These are phyloP conservation scores for Lagenorhynchus albirostris DNA, from an alignment of 2,113 vertebrate genomes.

Conservation along the genomic window DNA sequence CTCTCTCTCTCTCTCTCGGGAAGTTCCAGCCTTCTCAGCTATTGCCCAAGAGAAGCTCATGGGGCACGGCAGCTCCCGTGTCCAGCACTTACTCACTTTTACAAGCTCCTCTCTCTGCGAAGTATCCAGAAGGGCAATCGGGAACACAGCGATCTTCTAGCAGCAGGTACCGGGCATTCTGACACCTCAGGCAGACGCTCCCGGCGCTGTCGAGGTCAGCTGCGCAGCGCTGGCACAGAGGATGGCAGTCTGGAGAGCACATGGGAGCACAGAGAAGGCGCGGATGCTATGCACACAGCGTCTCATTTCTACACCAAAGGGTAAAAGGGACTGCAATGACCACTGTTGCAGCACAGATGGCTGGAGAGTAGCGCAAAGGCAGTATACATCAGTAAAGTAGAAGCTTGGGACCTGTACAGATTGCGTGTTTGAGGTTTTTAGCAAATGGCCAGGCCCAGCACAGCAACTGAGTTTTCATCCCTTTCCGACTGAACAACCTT, in stretches of 20 bases:
- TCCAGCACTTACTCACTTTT: slow-evolving; percentile 84
- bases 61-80: background rate
- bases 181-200: slow-evolving; percentile 90
- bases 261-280: background rate
- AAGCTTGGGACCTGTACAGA: background rate
- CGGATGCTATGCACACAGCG: background rate
- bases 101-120: slow-evolving; percentile 82
- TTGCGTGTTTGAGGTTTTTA: background rate
- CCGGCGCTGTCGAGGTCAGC: slow-evolving; percentile 83
- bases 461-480: background rate
- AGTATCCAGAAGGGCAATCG: slow-evolving; percentile 84
- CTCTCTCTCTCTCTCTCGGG: rapidly evolving
- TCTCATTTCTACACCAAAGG: background rate
- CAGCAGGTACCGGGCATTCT: slow-evolving; percentile 79
- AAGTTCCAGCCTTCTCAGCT: background rate
- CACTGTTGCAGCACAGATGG: background rate
- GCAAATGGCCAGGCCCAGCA: slow-evolving; percentile 10
- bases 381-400: background rate
- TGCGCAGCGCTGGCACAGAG: slow-evolving; percentile 87
- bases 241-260: slow-evolving; percentile 86
- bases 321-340: background rate
- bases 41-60: background rate
- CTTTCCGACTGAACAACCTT: background rate
- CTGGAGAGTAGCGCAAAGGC: background rate
- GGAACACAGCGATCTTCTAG: slow-evolving; percentile 89